Percentiles rank a stretch among this genome's conserved stretches.
Conservation (phyloP, 2,797 vertebrate species). For the Pangasius larnaudii region DNA sequence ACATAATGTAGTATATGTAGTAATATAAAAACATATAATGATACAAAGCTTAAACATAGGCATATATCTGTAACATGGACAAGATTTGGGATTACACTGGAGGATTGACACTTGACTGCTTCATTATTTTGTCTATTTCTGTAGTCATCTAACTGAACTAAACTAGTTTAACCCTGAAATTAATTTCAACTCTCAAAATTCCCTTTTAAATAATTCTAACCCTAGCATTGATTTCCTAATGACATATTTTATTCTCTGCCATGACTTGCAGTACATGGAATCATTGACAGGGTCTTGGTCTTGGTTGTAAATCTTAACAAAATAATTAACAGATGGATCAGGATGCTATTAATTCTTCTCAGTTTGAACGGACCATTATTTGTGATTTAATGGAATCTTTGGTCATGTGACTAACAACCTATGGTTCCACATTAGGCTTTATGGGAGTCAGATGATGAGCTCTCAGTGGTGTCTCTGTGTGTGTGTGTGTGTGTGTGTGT, state of each 20-base stretch:
- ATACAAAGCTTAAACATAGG: background rate
- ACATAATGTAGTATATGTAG: background rate
- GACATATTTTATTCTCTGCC: background rate
- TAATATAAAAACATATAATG: background rate
- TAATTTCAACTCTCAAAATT: background rate
- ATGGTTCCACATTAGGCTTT: constrained; percentile 47
- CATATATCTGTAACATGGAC: background rate
- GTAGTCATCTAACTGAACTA: background rate
- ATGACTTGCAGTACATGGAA: background rate
- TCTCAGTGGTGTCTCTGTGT: background rate
- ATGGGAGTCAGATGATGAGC: constrained; percentile 59
- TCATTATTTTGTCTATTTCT: background rate
- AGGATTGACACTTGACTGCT: background rate
- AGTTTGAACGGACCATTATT: constrained; percentile 7
- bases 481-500: background rate
- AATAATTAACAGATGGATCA: background rate
- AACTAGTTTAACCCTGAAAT: background rate
- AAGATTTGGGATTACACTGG: background rate
- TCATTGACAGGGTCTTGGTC: background rate
- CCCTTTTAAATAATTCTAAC: background rate
- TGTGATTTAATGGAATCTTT: constrained; percentile 8
- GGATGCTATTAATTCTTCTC: too few species aligned
- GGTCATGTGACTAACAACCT: constrained; percentile 51
- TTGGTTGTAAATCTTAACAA: background rate
- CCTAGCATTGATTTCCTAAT: background rate